phyloP scores from a whole-genome alignment of 2,797 vertebrate species.

The Enteromius fasciolatus region DNA sequence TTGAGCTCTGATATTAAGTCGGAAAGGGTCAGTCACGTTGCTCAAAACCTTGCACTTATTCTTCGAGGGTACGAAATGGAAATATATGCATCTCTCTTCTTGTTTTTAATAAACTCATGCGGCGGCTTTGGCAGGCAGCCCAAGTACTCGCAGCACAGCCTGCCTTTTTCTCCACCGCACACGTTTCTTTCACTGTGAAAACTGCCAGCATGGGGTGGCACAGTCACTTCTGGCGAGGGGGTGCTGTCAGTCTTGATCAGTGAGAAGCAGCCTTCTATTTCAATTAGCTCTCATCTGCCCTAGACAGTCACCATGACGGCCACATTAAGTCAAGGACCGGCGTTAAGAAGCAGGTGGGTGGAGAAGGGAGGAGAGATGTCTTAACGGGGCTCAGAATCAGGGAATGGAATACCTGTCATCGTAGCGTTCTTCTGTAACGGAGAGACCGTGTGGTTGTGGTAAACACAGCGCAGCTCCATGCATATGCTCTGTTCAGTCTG shows the following conservation, averaged over 20 bases:
- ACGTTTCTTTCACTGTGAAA: constrained; percentile 75
- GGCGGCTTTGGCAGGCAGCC: constrained; percentile 74
- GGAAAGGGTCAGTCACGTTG: constrained; percentile 50
- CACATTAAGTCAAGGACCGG: constrained; percentile 62
- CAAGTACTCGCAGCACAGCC: constrained; percentile 68
- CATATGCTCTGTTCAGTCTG: constrained; percentile 64
- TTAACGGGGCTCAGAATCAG: constrained; percentile 73
- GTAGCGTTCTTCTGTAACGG: constrained; percentile 70
- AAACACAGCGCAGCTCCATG: constrained; percentile 75
- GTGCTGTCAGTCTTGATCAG: constrained; percentile 78
- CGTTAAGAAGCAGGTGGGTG: constrained; percentile 70
- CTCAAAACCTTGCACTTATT: constrained; percentile 60
- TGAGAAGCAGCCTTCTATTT: constrained; percentile 79
- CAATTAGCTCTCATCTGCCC: constrained; percentile 79
- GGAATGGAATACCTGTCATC: constrained; percentile 74
- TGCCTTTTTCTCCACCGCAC: constrained; percentile 70
- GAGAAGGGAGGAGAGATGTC: constrained; percentile 73
- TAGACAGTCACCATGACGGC: constrained; percentile 72
- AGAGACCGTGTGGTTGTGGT: constrained; percentile 71
- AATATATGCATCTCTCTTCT: constrained; percentile 68
- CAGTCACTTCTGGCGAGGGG: constrained; percentile 78
- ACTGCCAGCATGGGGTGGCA: constrained; percentile 78
- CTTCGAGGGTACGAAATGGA: constrained; percentile 49
- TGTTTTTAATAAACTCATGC: constrained; percentile 72
- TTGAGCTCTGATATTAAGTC: constrained; percentile 55